Evolutionary conservation across 2,113 vertebrate species (phyloP), one percentile per base, ranked within the genome.

Genomic region (Halichoeres trimaculatus): DNA sequence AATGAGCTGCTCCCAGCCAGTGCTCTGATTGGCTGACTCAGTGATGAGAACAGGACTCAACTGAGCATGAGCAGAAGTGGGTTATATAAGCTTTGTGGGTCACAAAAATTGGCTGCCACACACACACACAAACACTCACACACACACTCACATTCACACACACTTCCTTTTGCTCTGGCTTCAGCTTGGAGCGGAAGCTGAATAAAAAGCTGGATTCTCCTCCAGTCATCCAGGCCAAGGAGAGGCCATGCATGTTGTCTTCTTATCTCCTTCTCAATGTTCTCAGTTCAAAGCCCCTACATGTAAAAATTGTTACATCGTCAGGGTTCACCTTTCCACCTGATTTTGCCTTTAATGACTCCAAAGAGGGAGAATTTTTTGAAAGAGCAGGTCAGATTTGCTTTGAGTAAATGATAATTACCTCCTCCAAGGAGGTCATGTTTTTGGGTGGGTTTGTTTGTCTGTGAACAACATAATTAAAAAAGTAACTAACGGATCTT

Each of bases 81-180:
- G 70, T 93, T 91, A 91, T 72, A 71, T 91, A 91, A 93, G 48
- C 53, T 83, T 84, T 84, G 74, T 89, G 80, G 84, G 86, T 90
- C 87, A 88, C 71, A 71, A 54, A 74, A 54, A 17, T 55, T 14
- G 66, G 30, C 72, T 64, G 63, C 30, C n/a, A 66, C 52, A 36
- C 1, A 53, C 26, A 57, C 23, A 36, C 34, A 23, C 34, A 57
- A 16, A 60, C 20, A 26, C 16, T 11, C 54, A 57, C 43, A 63
- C 20, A 23, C 51, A 54, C 40, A 45, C 53, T 2, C 36, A 10
- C 36, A 10, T 11, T 10, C 36, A 38, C 36, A 38, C 10, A 41
- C 40, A 66, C 64, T 35, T 40, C 2, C 48, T 7, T 34, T 40
- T 1, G 34, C 47, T 26, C 45, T 1, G 4, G 54, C 47, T n/a